A percentile compares a stretch with the other conserved stretches of the same genome.
Conservation (phyloP, 1,140 invertebrate species). For the Lepidurus arcticus region DNA sequence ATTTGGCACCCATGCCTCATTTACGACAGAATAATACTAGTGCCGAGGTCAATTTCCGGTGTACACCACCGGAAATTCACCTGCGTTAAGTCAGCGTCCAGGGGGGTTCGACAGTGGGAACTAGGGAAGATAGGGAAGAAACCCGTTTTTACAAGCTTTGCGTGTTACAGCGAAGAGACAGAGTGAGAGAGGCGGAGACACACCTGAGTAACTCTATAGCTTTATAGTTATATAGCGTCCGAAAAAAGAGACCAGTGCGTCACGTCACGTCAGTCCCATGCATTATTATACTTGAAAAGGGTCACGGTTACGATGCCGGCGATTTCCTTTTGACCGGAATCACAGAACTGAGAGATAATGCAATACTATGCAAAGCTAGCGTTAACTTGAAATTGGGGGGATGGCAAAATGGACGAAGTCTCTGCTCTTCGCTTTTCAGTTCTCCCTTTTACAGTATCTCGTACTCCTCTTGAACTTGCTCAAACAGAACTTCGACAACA, state of each 20-base stretch:
- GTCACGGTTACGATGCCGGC: neutral
- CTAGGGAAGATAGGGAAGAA: neutral
- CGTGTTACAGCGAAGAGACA: neutral
- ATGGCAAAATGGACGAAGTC: neutral
- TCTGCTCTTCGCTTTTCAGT: no score
- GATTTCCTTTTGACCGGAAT: neutral
- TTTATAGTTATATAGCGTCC: neutral
- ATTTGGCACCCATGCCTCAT: neutral
- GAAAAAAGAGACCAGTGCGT: neutral
- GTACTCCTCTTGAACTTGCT: neutral
- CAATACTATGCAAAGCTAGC: neutral
- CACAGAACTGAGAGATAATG: neutral
- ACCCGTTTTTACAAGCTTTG: neutral
- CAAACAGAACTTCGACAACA: neutral
- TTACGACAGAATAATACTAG: constrained; percentile 1
- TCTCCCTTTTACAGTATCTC: neutral
- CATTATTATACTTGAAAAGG: neutral
- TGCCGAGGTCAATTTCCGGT: constrained; percentile 17
- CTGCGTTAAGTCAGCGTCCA: constrained; percentile 4
- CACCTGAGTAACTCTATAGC: constrained; percentile 5
- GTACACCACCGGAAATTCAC: constrained; percentile 13
- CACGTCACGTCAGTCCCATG: neutral
- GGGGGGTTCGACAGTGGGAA: neutral
- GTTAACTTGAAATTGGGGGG: neutral
- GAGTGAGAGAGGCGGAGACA: neutral